Percentiles rank a stretch among this genome's conserved stretches.
phyloP scores from a whole-genome alignment of 2,888 invertebrate genomes.

The Ctenicera cuprea region DNA sequence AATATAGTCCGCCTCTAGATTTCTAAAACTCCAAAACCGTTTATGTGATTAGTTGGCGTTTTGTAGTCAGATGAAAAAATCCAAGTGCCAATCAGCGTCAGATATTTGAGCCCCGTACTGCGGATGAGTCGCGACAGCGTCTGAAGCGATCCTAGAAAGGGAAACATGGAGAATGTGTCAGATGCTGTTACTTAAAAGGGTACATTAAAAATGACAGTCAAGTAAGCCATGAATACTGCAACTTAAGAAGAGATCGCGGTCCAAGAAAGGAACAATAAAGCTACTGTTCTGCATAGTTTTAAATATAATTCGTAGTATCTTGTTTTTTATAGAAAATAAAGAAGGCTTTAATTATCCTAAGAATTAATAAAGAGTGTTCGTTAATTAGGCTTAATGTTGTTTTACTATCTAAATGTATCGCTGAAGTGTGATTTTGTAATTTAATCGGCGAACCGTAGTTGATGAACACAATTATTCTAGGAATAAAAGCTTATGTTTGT shows the following conservation, averaged over 20 bases:
- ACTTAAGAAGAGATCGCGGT: constrained; percentile 26
- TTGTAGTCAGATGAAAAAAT: constrained; percentile 57
- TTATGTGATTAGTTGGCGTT: constrained; percentile 56
- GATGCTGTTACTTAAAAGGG: constrained; percentile 68
- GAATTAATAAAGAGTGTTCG: too few relatives aligned
- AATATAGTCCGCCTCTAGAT: constrained; percentile 10
- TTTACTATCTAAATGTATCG: too few relatives aligned
- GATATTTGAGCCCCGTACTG: constrained; percentile 67
- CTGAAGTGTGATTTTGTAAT: too few relatives aligned
- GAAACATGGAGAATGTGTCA: constrained; percentile 70
- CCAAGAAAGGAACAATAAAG: constrained; percentile 11
- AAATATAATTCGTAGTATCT: neutral
- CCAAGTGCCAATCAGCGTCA: constrained; percentile 70
- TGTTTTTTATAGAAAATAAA: neutral
- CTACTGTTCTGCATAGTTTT: constrained; percentile 16
- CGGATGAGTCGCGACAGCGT: constrained; percentile 72
- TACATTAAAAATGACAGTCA: constrained; percentile 68
- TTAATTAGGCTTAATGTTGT: too few relatives aligned
- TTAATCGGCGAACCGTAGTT: too few relatives aligned
- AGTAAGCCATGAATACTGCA: constrained; percentile 60
- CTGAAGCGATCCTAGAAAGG: constrained; percentile 67
- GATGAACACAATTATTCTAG: too few relatives aligned
- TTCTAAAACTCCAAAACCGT: constrained; percentile 35
- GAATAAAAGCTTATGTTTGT: too few relatives aligned
- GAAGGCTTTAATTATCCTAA: neutral